Evolutionary conservation across 2,113 vertebrate species (phyloP), one percentile per base, ranked within the genome.

Genomic region (Lasiurus borealis): DNA sequence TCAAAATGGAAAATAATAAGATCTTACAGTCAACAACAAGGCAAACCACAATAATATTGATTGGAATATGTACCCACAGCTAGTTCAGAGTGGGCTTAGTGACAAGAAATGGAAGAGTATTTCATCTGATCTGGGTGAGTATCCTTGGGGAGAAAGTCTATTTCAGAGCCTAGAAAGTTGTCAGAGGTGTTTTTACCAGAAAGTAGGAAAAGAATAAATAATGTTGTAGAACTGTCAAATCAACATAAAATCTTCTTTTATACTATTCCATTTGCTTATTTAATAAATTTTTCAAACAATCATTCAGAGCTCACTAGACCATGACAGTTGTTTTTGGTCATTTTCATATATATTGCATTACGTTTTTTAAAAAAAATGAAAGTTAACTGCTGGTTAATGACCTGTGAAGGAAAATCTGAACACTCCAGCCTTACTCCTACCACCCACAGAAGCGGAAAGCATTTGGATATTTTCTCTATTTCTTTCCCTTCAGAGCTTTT

Each of bases 381-480:
- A 90, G 19, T 77, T 94, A 73, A n/a, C 48, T 44, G 52, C 76
- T 94, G 59, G 31, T 48, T 81, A 86, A 90, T 72, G 76, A 19
- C 8, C 69, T 82, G 27, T 34, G 52, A 88, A 85, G 73, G 71
- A 86, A 96, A 95, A 86, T 82, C 27, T 78, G 59, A 48, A 78
- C 12, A 9, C 31, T 66, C 34, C 69, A n/a, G 27, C 13, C 62
- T 66, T 62, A 81, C 73, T 31, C 66, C 80, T 82, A 29, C 59
- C 64, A 89, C 80, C 66, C 85, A 89, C 57, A 82, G 75, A 89
- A 71, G 19, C 50, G 54, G 85, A 92, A 96, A 90, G 75, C 75
- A 72, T 78, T 92, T 92, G 81, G 25, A 54, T 72, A 25, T 95
- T 94, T 94, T 92, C 68, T 85, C 36, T 88, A 46, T 78, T 88